Conservation (phyloP, 2,888 invertebrate species). For the Ochlodes sylvanus region DNA sequence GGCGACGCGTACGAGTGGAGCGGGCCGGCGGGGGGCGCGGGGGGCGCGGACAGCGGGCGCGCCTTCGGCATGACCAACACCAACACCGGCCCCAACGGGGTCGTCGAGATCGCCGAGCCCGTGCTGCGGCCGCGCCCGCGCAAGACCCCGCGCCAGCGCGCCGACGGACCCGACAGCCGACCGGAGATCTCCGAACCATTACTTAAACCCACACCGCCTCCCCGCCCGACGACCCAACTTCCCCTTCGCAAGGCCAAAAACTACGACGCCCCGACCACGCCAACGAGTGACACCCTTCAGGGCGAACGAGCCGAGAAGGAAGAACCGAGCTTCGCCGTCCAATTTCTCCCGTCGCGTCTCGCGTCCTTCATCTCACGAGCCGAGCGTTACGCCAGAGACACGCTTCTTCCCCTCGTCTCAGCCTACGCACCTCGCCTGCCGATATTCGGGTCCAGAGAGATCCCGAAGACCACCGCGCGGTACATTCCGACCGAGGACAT, state of each 20-base stretch:
- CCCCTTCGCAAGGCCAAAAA: conserved; percentile 73
- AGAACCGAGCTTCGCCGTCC: conserved; percentile 86
- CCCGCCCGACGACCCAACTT: conserved; percentile 59
- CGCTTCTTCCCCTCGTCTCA: conserved; percentile 90
- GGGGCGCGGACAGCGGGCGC: conserved; percentile 84
- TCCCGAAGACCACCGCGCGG: conserved; percentile 81
- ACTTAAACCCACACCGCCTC: conserved; percentile 77
- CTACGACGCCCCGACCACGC: conserved; percentile 73
- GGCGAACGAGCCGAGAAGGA: conserved; percentile 68
- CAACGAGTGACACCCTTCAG: conserved; percentile 62
- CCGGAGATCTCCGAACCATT: conserved; percentile 88
- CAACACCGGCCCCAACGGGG: conserved; percentile 71
- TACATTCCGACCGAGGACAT: conserved; percentile 86
- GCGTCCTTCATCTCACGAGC: conserved; percentile 93
- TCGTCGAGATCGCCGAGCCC: conserved; percentile 90
- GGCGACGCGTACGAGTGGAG: conserved; percentile 82
- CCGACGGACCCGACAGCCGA: conserved; percentile 76
- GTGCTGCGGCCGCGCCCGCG: conserved; percentile 87
- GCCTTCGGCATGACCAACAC: conserved; percentile 86
- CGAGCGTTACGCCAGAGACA: conserved; percentile 92
- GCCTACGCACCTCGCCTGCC: conserved; percentile 91
- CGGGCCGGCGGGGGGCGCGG: conserved; percentile 53
- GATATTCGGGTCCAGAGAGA: conserved; percentile 80
- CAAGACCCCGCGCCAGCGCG: conserved; percentile 80
- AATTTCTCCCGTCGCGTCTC: conserved; percentile 91